These are phyloP conservation scores for Thalassarche chlororhynchos DNA, from an alignment of 2,113 vertebrate species.

Conservation along the genomic window DNA sequence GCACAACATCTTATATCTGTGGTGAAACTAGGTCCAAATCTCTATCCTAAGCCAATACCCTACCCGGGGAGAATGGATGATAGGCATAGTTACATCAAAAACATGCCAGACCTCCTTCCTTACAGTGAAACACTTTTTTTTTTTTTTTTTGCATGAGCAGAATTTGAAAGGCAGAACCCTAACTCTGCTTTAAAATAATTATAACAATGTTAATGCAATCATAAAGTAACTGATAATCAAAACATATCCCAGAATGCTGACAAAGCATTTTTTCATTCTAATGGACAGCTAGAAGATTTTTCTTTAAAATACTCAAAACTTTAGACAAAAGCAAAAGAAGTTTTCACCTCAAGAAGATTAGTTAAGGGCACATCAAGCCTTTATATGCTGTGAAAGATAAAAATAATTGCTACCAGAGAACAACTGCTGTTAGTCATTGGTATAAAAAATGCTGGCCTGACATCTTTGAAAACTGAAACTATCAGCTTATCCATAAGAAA, in stretches of 20 bases:
- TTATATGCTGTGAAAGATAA: fast-evolving
- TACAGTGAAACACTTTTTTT: neutral
- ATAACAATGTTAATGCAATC: neutral
- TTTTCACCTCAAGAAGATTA: neutral
- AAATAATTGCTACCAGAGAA: neutral
- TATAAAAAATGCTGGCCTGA: neutral
- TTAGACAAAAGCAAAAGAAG: neutral
- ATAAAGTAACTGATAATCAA: neutral
- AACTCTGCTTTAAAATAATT: neutral
- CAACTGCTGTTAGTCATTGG: neutral
- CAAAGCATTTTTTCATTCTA: neutral
- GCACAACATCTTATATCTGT: neutral
- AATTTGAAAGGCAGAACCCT: neutral
- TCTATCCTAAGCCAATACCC: neutral
- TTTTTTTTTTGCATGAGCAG: neutral
- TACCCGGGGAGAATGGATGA: neutral
- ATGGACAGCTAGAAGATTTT: neutral
- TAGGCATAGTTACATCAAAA: neutral
- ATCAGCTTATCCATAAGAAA: neutral
- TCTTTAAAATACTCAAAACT: neutral
- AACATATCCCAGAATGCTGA: neutral
- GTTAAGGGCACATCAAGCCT: neutral
- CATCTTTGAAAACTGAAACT: neutral
- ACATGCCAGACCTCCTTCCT: neutral
- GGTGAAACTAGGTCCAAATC: neutral